Conservation (phyloP, 1,140 invertebrate genomes). For the Caenorhabditis brenneri region DNA sequence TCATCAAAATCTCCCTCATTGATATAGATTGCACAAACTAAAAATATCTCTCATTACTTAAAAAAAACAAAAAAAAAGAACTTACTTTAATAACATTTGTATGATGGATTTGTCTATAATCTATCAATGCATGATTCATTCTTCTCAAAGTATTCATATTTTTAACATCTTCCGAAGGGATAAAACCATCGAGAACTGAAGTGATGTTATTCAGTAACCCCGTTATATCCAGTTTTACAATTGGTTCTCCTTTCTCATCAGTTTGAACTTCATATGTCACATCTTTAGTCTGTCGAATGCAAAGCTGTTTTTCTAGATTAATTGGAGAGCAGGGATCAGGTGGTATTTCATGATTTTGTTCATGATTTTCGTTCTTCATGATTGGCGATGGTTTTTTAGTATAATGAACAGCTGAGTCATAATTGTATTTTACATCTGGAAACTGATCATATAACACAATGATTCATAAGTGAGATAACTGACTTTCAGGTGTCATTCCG, state of each 20-base stretch:
- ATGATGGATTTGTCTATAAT: slow-evolving; percentile 21
- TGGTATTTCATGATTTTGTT: not conserved
- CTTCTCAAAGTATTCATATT: not conserved
- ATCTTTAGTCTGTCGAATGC: slow-evolving; percentile 8
- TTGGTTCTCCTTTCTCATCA: slow-evolving; percentile 15
- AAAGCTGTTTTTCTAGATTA: not conserved
- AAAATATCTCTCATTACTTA: not conserved
- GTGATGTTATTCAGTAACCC: slow-evolving; percentile 28
- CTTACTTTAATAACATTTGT: slow-evolving; percentile 23
- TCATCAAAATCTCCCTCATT: slow-evolving; percentile 11
- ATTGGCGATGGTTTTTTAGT: not conserved
- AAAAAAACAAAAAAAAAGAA: not conserved
- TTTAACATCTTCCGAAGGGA: not conserved
- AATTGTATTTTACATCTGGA: slow-evolving; percentile 23
- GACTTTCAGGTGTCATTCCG: slow-evolving; percentile 26
- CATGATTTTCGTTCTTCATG: not conserved
- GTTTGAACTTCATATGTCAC: slow-evolving; percentile 29
- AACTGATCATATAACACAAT: too few species aligned
- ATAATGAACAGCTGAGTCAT: slow-evolving; percentile 1
- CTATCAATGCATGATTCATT: slow-evolving; percentile 32
- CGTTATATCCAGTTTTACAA: slow-evolving; percentile 4
- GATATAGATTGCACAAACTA: slow-evolving; percentile 16
- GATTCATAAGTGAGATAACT: not conserved
- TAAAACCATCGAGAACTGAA: not conserved
- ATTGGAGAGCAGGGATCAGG: not conserved